Conservation (phyloP, 1,140 invertebrate species). For the Globodera ellingtonae region DNA sequence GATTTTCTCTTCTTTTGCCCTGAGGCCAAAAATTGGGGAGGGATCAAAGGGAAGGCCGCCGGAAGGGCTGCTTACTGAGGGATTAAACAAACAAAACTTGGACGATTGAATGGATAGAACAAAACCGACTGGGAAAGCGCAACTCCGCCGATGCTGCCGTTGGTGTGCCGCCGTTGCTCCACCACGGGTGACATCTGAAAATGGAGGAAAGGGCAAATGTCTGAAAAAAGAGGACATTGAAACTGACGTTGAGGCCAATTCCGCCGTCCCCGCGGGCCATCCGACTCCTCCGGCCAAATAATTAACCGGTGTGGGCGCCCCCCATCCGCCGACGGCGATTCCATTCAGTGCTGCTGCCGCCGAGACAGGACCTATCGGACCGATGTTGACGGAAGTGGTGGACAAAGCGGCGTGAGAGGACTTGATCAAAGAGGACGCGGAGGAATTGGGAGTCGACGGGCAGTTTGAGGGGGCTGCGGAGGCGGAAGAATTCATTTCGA, state of each 20-base stretch:
- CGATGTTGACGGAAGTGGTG: not conserved
- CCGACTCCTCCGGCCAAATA: not conserved
- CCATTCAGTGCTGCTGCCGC: not conserved
- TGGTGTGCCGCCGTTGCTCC: not conserved
- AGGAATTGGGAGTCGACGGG: not conserved
- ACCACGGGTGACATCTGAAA: not conserved
- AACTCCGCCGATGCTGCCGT: not conserved
- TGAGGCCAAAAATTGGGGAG: not conserved
- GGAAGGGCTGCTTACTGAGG: not conserved
- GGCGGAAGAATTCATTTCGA: slow-evolving; percentile 1
- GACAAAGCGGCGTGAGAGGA: not conserved
- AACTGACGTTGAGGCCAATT: slow-evolving; percentile 6
- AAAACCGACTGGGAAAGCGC: slow-evolving; percentile 13
- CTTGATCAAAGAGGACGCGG: not conserved
- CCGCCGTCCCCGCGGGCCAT: not conserved
- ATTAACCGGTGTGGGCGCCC: not conserved
- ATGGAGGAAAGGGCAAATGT: not conserved
- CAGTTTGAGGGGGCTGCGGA: not conserved
- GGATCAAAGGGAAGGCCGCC: not conserved
- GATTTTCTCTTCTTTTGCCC: not conserved
- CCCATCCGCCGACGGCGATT: slow-evolving; percentile 10
- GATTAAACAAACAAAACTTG: slow-evolving; percentile 9
- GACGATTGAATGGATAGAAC: not conserved
- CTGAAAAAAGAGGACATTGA: not conserved
- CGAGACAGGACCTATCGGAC: not conserved